phyloP scores from a whole-genome alignment of 64 coral and sea anemone species.

The Astreopora myriophthalma region DNA sequence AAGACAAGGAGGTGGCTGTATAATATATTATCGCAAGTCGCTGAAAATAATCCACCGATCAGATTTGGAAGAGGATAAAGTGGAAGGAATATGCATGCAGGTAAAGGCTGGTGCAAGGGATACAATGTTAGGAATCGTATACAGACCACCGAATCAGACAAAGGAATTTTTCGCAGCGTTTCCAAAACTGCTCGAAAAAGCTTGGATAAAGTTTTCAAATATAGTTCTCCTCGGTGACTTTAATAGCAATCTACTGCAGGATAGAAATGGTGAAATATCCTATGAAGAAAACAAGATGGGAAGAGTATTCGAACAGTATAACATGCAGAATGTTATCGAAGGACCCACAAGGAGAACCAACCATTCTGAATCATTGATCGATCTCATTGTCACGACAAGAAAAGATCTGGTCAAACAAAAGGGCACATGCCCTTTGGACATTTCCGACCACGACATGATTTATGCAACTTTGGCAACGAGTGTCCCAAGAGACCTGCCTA shows the following conservation, averaged over 20 bases:
- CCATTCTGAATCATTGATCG: too few species aligned
- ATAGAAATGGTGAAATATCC: neutral
- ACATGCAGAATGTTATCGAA: neutral
- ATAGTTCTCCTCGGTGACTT: neutral
- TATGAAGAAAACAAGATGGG: neutral
- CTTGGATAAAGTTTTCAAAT: neutral
- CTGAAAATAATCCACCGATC: neutral
- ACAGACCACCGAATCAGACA: neutral
- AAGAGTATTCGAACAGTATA: neutral
- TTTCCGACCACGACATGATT: too few species aligned
- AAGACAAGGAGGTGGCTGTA: neutral
- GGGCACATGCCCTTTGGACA: neutral
- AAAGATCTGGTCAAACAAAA: neutral
- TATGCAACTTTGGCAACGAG: too few species aligned
- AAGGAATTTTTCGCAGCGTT: neutral
- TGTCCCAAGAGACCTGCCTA: neutral
- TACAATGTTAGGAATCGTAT: neutral
- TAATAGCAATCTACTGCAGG: conserved; percentile 13
- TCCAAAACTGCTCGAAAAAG: neutral
- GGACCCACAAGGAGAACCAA: neutral
- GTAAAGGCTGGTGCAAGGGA: neutral
- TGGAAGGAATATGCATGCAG: conserved; percentile 12
- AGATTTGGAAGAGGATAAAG: conserved; percentile 1
- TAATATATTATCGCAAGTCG: neutral
- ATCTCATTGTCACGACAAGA: neutral